Evolutionary conservation across 1,140 invertebrate genomes (phyloP), one percentile per base, ranked within the genome.

Genomic region (Halictus rubicundus): DNA sequence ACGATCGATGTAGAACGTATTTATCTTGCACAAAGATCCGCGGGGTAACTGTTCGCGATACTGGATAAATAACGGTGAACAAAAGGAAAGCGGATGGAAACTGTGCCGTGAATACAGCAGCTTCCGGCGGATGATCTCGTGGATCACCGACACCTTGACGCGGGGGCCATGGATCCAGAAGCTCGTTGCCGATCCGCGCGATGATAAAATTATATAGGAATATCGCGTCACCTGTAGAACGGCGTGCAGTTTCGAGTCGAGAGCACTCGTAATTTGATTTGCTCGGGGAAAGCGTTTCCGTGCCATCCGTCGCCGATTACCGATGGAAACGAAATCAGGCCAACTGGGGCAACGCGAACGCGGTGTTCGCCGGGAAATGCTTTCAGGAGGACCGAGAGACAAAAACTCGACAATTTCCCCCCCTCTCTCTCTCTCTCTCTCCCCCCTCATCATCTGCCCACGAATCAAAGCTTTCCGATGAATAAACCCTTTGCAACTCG

Each of bases 261-360:
- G 25, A n/a, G 59, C 61, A 32, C 39, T 72, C 23, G 59, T 63
- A 73, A 73, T 73, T 73, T 73, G 37, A 32, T 73, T 73, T 72
- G 21, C 37, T 37, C 16, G 37, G 19, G 57, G 23, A 46, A n/a
- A 63, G 54, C 23, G 19, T 60, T 46, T 42, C 57, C 14, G 2
- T 32, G 27, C 32, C 32, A 16, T 60, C 21, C 37, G 23, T 21
- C 27, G 42, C 39, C 70, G 70, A 63, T 73, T 72, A 72, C 37
- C 57, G 14, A 66, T 66, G 12, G 64, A 66, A 66, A 46, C 64
- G 57, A 46, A 73, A 63, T 73, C 59, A 23, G 39, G 70, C 54
- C 59, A 61, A 46, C 37, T 8, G 37, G 25, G 68, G 54, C 37
- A 23, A 73, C 59, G 70, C 32, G 23, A 72, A 32, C 32, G 42